phyloP scores from a whole-genome alignment of 2,888 invertebrate species.

The Hemaris fuciformis region DNA sequence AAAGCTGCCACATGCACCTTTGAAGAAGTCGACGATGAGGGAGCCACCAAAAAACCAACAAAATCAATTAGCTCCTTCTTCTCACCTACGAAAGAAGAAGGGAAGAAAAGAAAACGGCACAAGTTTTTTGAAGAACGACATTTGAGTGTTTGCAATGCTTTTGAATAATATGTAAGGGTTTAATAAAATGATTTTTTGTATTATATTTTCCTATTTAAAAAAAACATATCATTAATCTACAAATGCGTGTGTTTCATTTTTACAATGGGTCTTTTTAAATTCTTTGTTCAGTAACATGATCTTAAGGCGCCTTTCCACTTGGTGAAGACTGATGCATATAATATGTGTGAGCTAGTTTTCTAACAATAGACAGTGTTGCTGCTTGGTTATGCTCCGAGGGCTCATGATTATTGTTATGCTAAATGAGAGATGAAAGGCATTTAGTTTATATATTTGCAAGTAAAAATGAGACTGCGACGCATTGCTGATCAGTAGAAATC shows the following conservation, averaged over 20 bases:
- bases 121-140: conserved; percentile 85
- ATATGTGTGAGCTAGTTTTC: background rate
- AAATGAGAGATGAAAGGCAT: conserved; percentile 24
- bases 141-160: conserved; percentile 77
- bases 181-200: too few relatives aligned
- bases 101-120: conserved; percentile 77
- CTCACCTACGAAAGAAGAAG: conserved; percentile 53
- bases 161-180: conserved; percentile 67
- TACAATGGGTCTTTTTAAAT: background rate
- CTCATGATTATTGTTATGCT: conserved; percentile 8
- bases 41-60: conserved; percentile 57
- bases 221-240: too few relatives aligned
- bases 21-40: conserved; percentile 83
- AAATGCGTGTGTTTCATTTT: background rate
- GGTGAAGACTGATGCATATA: background rate
- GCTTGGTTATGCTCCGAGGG: background rate
- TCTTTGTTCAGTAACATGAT: background rate
- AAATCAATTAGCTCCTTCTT: conserved; percentile 85
- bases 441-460: conserved; percentile 54
- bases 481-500: conserved; percentile 76
- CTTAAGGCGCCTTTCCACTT: background rate
- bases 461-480: conserved; percentile 61
- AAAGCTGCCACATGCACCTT: conserved; percentile 87
- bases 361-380: background rate
- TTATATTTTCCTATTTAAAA: background rate